Evolutionary conservation across 1,140 invertebrate species (phyloP).

Genomic region (Bombus consobrinus): DNA sequence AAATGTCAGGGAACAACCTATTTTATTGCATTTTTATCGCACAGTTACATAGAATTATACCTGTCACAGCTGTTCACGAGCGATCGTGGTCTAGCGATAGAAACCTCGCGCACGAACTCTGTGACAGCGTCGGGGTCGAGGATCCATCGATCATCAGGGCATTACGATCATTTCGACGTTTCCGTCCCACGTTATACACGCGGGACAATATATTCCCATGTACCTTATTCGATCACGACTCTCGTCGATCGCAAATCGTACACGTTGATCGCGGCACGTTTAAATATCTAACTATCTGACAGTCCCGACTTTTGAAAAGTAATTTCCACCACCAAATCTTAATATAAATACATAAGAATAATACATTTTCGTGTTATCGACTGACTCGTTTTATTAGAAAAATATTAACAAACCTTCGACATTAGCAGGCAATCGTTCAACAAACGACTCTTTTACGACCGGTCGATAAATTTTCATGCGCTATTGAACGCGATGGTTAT

Average conservation of each 20-base stretch:
- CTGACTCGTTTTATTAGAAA: neutral
- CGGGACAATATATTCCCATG: conserved; percentile 69
- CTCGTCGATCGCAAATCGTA: conserved; percentile 66
- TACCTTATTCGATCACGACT: conserved; percentile 65
- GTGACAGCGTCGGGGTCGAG: conserved; percentile 11
- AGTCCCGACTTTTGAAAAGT: neutral
- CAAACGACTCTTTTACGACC: neutral
- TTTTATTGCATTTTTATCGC: conserved; percentile 20
- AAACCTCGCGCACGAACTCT: conserved; percentile 30
- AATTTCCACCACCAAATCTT: neutral
- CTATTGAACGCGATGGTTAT: conserved; percentile 24
- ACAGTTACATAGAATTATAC: conserved; percentile 20
- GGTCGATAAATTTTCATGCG: conserved; percentile 39
- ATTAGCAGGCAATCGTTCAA: neutral
- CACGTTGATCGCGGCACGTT: conserved; percentile 42
- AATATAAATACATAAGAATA: too few relatives aligned
- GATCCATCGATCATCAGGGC: conserved; percentile 58
- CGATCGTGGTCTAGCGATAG: conserved; percentile 29
- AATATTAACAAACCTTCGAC: neutral
- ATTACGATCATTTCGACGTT: conserved; percentile 62
- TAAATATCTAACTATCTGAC: conserved; percentile 15
- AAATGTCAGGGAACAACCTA: neutral
- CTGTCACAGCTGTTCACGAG: conserved; percentile 36
- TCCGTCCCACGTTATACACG: conserved; percentile 50
- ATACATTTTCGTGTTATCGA: neutral